Evolutionary conservation across 2,797 vertebrate genomes (phyloP).

Genomic region (Tolypeutes matacus): DNA sequence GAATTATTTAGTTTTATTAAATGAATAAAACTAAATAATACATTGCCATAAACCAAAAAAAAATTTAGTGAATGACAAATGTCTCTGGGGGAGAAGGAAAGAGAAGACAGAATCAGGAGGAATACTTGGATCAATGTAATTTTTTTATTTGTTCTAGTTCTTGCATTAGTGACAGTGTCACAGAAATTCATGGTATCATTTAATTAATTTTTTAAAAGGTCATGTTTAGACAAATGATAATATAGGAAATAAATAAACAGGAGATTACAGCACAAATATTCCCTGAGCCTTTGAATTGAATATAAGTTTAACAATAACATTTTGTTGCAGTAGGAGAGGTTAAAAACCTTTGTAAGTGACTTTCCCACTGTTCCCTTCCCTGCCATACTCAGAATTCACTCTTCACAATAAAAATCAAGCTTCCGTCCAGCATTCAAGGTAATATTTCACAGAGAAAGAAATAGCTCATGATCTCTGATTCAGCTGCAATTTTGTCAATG

Average conservation of each 20-base stretch:
- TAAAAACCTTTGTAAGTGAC: not conserved
- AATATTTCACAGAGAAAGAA: not conserved
- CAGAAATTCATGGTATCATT: not conserved
- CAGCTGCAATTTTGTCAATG: slow-evolving; percentile 3
- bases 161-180: not conserved
- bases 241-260: not conserved
- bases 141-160: not conserved
- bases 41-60: not conserved
- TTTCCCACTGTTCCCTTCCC: not conserved
- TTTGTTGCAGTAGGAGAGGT: not conserved
- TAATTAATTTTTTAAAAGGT: slow-evolving; percentile 52
- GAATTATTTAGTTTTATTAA: no score
- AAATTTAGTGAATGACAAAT: not conserved
- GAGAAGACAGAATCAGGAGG: not conserved
- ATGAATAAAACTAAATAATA: slow-evolving; percentile 39
- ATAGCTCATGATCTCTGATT: slow-evolving; percentile 43
- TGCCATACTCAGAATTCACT: slow-evolving; percentile 53
- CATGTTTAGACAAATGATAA: not conserved
- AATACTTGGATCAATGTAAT: not conserved
- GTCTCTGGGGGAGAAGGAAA: not conserved
- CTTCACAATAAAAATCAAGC: slow-evolving; percentile 67
- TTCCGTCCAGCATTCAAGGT: not conserved
- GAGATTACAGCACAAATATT: not conserved
- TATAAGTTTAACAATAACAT: slow-evolving; percentile 26
- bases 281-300: not conserved